Conservation (phyloP, 2,797 vertebrate genomes). For the Pyrrhura leucotis region DNA sequence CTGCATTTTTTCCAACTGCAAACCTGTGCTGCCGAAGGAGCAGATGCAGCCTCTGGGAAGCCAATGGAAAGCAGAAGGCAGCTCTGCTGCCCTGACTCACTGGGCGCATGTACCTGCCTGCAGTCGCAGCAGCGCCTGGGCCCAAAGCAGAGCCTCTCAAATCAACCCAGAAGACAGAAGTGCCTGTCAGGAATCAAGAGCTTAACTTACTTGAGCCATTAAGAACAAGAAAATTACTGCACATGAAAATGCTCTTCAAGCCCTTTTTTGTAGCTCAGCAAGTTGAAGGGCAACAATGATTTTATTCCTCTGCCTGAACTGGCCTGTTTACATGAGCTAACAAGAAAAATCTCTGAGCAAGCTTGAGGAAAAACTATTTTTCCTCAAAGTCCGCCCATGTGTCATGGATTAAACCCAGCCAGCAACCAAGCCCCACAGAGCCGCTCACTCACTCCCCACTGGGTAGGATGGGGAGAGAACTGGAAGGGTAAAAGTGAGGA, state of each 20-base stretch:
- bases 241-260: neutral
- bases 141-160: neutral
- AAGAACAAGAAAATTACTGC: neutral
- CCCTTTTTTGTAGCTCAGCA: neutral
- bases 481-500: neutral
- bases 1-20: neutral
- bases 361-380: neutral
- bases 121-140: neutral
- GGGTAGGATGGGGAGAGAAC: neutral
- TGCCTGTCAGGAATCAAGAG: neutral
- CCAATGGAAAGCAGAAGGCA: fast-evolving
- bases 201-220: neutral
- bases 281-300: neutral
- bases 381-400: neutral
- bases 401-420: neutral
- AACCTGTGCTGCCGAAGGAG: neutral
- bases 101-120: neutral
- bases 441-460: fast-evolving
- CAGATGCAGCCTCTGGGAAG: neutral
- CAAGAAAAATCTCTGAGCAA: neutral
- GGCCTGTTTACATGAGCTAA: neutral
- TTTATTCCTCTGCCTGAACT: neutral
- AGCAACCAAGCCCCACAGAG: neutral
- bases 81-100: neutral
- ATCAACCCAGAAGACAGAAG: neutral